phyloP scores from a whole-genome alignment of 2,888 invertebrate species.

The Nudaria mundana region DNA sequence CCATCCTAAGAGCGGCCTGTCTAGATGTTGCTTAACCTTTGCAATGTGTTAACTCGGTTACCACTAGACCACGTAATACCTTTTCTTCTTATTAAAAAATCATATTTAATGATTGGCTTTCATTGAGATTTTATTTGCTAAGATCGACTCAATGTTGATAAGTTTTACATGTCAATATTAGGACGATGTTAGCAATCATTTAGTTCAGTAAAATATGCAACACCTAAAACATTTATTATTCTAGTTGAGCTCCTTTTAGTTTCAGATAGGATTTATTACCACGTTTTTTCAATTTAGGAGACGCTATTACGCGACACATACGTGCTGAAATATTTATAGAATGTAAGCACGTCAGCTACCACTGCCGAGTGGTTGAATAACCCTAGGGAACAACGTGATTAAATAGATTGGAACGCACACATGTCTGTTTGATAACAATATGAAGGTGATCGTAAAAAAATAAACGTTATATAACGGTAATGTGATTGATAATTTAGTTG shows the following conservation, averaged over 20 bases:
- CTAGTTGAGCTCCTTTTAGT: constrained; percentile 4
- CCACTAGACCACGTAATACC: no score
- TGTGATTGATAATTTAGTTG: neutral
- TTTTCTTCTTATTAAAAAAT: no score
- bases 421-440: constrained; percentile 26
- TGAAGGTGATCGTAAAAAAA: constrained; percentile 10
- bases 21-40: no score
- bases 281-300: constrained; percentile 15
- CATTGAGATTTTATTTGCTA: constrained; percentile 11
- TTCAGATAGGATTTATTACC: constrained; percentile 8
- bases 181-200: neutral
- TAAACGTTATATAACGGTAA: constrained; percentile 13
- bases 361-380: constrained; percentile 59
- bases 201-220: neutral
- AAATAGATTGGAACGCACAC: constrained; percentile 14
- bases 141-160: constrained; percentile 8
- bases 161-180: neutral
- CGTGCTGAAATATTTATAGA: constrained; percentile 41
- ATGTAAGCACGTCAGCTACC: constrained; percentile 30
- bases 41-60: no score
- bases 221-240: no score
- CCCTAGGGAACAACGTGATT: constrained; percentile 42
- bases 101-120: constrained; percentile 9
- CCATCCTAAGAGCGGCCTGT: no score
- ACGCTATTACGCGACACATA: constrained; percentile 32